Conservation (phyloP, 2,113 vertebrate genomes). For the Thalassoma bifasciatum region DNA sequence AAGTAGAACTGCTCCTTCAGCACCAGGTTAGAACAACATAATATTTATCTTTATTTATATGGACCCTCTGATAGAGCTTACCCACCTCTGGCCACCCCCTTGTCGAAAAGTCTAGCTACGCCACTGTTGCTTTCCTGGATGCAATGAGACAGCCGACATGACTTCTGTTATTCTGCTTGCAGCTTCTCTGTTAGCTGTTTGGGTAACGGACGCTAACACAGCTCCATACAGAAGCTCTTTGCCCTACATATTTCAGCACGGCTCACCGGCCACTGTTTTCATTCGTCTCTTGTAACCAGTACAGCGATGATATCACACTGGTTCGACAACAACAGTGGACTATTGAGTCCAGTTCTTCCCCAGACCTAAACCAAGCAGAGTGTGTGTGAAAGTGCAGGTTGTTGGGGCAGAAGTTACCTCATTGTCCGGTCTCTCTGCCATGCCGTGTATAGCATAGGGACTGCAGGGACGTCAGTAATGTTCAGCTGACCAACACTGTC, state of each 20-base stretch:
- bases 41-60: no score
- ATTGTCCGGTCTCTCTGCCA: slow-evolving; percentile 81
- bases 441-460: slow-evolving; percentile 68
- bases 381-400: no score
- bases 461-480: slow-evolving; percentile 22
- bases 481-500: background rate
- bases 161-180: slow-evolving; percentile 1
- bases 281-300: background rate
- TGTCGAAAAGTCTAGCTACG: no score
- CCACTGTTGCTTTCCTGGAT: background rate
- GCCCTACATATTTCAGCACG: background rate
- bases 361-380: background rate
- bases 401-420: slow-evolving; percentile 64
- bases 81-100: no score
- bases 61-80: no score
- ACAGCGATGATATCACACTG: background rate
- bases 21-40: no score
- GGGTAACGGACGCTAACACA: slow-evolving; percentile 1
- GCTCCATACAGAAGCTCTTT: no score
- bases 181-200: background rate
- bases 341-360: no score
- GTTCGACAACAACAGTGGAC: background rate
- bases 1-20: no score
- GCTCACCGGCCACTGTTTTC: background rate
- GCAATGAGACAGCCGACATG: background rate